Base-by-base conservation (phyloP, 2,797 vertebrate species). In the Malurus leucopterus region DNA sequence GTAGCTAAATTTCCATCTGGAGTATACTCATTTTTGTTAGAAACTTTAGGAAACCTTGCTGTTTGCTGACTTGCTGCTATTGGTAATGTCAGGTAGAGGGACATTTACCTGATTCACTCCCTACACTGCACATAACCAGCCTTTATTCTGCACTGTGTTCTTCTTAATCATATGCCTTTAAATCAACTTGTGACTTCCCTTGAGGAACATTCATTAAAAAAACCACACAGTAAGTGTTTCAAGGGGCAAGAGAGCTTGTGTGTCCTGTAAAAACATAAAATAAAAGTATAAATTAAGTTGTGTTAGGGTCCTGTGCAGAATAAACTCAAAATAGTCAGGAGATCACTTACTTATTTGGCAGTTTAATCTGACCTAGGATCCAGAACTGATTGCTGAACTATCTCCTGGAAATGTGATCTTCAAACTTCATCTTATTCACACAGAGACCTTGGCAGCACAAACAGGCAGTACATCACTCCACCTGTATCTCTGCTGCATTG, bases 381-480 rank as follows among this genome's bases (percentile, higher is more conserved):
- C 88, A 88, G 65, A 93, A 88, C 59, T 91, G 91, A 92, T 91
- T 91, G 69, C 80, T 94, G 90, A 91, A 91, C 88, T 90, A 80
- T 74, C 75, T 94, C 78, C 73, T 91, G 78, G 78, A 94, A 94
- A 90, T 13, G 23, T 75, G 92, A 89, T 93, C 90, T 92, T 93
- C 92, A 89, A 86, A 92, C 77, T 93, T 80, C 91, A 92, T 90
- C 91, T 94, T 93, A 90, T 74, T 89, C 88, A 76, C 64, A 58
- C 32, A 62, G 82, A 93, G 88, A 91, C 93, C 94, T 95, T 93
- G 89, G 93, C 92, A 93, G 89, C 87, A 72, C 68, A 92, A 91
- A 79, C 89, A 95, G 91, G 91, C 89, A 91, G 86, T 95, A 93
- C 91, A 94, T 95, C 94, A 94, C 85, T 93, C 57, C 80, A 71